Conservation (phyloP, 2,888 invertebrate genomes). For the Salticus scenicus region DNA sequence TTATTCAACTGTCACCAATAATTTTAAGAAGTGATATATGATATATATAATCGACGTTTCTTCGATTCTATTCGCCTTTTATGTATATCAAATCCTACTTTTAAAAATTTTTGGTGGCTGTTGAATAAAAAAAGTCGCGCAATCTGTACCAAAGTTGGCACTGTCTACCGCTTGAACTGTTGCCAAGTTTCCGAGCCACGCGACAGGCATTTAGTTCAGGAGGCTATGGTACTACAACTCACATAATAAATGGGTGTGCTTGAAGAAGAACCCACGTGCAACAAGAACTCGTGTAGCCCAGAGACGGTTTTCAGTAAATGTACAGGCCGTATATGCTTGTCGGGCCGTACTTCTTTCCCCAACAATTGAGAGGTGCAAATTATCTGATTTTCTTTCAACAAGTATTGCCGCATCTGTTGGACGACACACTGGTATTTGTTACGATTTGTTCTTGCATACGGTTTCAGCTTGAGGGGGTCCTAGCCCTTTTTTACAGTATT, state of each 20-base stretch:
- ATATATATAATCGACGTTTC: too few relatives aligned
- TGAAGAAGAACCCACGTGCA: conserved; percentile 73
- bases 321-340: conserved; percentile 64
- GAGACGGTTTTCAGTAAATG: conserved; percentile 69
- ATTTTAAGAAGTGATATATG: too few relatives aligned
- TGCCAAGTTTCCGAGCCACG: too few relatives aligned
- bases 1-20: too few relatives aligned
- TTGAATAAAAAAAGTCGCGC: too few relatives aligned
- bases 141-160: too few relatives aligned
- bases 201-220: conserved; percentile 72
- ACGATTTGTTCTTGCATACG: neutral
- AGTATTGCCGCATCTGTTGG: conserved; percentile 69
- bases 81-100: too few relatives aligned
- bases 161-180: too few relatives aligned
- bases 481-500: neutral
- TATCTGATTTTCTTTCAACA: conserved; percentile 71
- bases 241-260: conserved; percentile 73
- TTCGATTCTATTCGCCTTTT: too few relatives aligned
- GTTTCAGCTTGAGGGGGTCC: conserved; percentile 23
- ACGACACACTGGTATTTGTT: conserved; percentile 10
- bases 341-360: conserved; percentile 69
- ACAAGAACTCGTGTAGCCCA: conserved; percentile 71
- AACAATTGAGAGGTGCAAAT: conserved; percentile 56
- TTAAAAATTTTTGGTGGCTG: too few relatives aligned
- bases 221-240: conserved; percentile 72